Evolutionary conservation across 2,113 vertebrate species (phyloP).

Genomic region (Cyrtonyx montezumae): DNA sequence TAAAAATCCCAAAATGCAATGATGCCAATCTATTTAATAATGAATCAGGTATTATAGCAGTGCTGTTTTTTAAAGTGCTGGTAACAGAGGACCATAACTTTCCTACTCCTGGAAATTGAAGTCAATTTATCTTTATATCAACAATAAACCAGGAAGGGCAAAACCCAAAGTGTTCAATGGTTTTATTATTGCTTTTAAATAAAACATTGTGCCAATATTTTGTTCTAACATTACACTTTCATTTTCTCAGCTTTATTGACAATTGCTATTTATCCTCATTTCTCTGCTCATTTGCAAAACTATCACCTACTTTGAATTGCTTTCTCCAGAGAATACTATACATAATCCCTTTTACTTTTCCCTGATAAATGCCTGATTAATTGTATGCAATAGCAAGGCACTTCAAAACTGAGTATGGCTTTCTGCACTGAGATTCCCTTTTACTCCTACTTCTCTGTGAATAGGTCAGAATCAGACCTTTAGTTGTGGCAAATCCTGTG

Average conservation of each 20-base stretch:
- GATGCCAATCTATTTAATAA: slow-evolving; percentile 47
- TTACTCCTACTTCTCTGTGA: neutral
- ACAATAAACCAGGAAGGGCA: slow-evolving; percentile 57
- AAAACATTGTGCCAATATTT: slow-evolving; percentile 46
- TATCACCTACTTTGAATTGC: slow-evolving; percentile 36
- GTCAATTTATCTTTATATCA: slow-evolving; percentile 66
- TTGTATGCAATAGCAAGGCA: neutral
- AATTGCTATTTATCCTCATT: slow-evolving; percentile 50
- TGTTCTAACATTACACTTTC: slow-evolving; percentile 17
- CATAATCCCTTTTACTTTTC: slow-evolving; percentile 28
- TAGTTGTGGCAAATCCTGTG: neutral
- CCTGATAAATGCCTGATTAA: slow-evolving; percentile 47
- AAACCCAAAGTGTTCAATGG: slow-evolving; percentile 62
- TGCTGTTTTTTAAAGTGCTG: slow-evolving; percentile 27
- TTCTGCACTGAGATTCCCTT: neutral
- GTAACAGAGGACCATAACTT: slow-evolving; percentile 9
- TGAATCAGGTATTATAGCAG: slow-evolving; percentile 26
- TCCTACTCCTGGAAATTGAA: slow-evolving; percentile 14
- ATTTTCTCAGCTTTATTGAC: slow-evolving; percentile 43
- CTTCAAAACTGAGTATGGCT: neutral
- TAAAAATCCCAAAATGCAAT: neutral
- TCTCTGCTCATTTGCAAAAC: slow-evolving; percentile 10
- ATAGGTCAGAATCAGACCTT: neutral
- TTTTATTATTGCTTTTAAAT: slow-evolving; percentile 63
- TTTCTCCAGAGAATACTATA: neutral